Percentiles rank a stretch among this genome's conserved stretches.
These are phyloP conservation scores for Trichonephila inaurata DNA, from an alignment of 1,140 invertebrate species.

Conservation along the genomic window DNA sequence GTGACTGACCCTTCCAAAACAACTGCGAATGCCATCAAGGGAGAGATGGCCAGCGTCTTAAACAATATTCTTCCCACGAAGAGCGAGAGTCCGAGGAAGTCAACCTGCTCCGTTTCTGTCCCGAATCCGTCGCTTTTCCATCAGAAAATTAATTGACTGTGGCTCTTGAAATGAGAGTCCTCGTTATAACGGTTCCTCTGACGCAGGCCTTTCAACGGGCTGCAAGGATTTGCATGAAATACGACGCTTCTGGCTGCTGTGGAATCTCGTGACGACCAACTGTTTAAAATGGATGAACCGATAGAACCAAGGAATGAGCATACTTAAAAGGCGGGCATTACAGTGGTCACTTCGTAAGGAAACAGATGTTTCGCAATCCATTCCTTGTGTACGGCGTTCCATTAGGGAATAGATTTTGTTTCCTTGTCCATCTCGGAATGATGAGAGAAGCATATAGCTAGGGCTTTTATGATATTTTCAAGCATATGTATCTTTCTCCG, in stretches of 20 bases:
- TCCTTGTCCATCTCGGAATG: not conserved
- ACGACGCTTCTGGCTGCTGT: constrained; percentile 13
- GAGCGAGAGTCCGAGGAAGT: constrained; percentile 30
- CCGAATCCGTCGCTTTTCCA: constrained; percentile 15
- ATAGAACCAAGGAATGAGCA: constrained; percentile 27
- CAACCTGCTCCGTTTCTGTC: constrained; percentile 52
- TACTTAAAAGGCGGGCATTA: constrained; percentile 21
- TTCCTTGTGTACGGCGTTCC: not conserved
- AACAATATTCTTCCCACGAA: constrained; percentile 69
- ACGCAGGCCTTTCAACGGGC: constrained; percentile 60
- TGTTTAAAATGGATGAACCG: constrained; percentile 53
- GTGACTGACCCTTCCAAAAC: constrained; percentile 65
- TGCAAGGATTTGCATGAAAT: constrained; percentile 61
- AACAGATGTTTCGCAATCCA: not conserved
- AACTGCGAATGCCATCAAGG: not conserved
- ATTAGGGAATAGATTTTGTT: not conserved
- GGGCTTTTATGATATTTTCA: not conserved
- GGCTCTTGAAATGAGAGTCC: not conserved
- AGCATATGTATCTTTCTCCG: not conserved
- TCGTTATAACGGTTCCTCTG: constrained; percentile 16
- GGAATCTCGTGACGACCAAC: constrained; percentile 31
- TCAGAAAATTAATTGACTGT: constrained; percentile 62
- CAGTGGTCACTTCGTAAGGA: constrained; percentile 28
- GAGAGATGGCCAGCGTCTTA: constrained; percentile 45
- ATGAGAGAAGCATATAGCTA: not conserved